Evolutionary conservation across 2,797 vertebrate genomes (phyloP).

Genomic region (Darevskia mixta): DNA sequence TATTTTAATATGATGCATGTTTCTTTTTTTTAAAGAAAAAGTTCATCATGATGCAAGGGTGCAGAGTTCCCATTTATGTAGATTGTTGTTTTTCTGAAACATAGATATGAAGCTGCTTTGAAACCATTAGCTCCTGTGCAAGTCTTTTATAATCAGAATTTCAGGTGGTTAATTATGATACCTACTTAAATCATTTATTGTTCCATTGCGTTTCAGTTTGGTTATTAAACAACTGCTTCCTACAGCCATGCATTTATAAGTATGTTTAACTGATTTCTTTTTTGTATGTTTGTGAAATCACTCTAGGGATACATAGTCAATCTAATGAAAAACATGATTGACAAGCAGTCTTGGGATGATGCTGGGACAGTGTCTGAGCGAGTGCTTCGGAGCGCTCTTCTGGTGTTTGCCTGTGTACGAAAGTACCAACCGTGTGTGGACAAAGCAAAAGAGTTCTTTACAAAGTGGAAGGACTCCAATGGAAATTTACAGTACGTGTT

Average conservation of each 20-base stretch:
- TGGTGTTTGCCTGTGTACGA: conserved; percentile 84
- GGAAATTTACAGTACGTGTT: conserved; percentile 85
- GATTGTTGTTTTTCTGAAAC: neutral
- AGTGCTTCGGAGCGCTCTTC: conserved; percentile 84
- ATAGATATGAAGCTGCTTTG: neutral
- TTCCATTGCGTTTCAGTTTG: conserved; percentile 1
- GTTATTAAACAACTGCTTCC: neutral
- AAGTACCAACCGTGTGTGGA: conserved; percentile 84
- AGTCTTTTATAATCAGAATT: neutral
- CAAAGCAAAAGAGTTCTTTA: conserved; percentile 84
- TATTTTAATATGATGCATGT: too few species aligned
- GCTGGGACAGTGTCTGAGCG: conserved; percentile 86
- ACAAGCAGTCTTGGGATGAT: conserved; percentile 87
- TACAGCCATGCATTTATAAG: neutral
- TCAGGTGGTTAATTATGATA: neutral
- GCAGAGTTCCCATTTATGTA: neutral
- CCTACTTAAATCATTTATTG: neutral
- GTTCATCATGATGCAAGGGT: too few species aligned
- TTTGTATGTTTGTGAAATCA: neutral
- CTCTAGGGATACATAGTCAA: conserved; percentile 85
- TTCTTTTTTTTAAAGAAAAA: too few species aligned
- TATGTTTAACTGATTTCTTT: neutral
- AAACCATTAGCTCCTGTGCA: neutral
- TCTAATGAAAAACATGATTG: conserved; percentile 86
- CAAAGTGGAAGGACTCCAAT: conserved; percentile 85